phyloP scores from a whole-genome alignment of 2,888 invertebrate genomes.

The Steinernema carpocapsae region DNA sequence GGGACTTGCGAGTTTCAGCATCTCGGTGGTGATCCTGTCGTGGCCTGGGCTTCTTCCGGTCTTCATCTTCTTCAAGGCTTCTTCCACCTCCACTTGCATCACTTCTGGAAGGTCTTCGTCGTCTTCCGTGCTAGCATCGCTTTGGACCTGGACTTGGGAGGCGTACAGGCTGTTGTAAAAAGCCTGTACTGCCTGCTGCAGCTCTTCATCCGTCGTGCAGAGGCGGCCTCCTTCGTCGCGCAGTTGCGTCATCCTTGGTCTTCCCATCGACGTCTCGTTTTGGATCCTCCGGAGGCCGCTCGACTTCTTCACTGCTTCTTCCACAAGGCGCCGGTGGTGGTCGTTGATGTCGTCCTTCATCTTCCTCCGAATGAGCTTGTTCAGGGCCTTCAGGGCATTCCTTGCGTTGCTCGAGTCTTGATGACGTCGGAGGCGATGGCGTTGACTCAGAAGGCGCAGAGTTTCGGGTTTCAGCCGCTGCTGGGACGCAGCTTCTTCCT shows the following conservation, averaged over 20 bases:
- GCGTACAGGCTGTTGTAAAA: background rate
- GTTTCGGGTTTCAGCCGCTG: background rate
- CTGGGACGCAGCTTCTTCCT: background rate
- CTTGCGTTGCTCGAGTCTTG: background rate
- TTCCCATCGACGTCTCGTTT: background rate
- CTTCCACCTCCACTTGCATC: background rate
- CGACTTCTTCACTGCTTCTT: background rate
- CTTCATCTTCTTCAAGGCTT: background rate
- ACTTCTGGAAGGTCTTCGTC: background rate
- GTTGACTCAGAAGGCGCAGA: background rate
- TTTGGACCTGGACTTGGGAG: background rate
- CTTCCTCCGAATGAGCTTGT: background rate
- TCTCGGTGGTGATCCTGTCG: slow-evolving; percentile 15
- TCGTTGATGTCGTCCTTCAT: background rate
- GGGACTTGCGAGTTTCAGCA: no score
- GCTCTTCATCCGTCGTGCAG: background rate
- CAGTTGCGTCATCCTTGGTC: background rate
- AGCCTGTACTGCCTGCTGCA: background rate
- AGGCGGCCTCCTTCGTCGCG: background rate
- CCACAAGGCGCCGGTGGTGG: background rate
- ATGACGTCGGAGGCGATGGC: background rate
- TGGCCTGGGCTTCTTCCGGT: slow-evolving; percentile 15
- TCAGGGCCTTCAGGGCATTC: background rate
- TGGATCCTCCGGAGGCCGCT: background rate
- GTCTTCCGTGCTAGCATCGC: background rate